Conservation (phyloP, 2,888 invertebrate genomes). For the Siphonodentalium dalli region DNA sequence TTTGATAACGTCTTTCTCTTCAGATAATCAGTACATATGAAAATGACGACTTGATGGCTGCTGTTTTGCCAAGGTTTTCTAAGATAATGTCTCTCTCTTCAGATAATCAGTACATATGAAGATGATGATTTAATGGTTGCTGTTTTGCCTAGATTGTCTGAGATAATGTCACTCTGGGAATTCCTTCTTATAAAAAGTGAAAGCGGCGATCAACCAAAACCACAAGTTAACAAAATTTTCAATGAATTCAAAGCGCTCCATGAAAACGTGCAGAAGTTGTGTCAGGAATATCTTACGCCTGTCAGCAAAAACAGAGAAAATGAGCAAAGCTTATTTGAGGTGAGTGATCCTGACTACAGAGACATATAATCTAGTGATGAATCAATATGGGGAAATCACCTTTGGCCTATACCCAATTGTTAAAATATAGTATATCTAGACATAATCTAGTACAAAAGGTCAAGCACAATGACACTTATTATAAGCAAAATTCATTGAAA, state of each 20-base stretch:
- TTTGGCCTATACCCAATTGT: too few relatives aligned
- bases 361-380: too few relatives aligned
- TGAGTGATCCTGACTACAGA: too few relatives aligned
- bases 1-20: slow-evolving; percentile 61
- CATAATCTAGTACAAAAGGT: too few relatives aligned
- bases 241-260: slow-evolving; percentile 47
- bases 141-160: slow-evolving; percentile 65
- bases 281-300: slow-evolving; percentile 45
- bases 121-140: slow-evolving; percentile 66
- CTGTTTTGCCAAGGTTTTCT: too few relatives aligned
- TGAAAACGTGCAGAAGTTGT: slow-evolving; percentile 44
- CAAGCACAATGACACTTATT: too few relatives aligned
- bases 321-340: too few relatives aligned
- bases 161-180: slow-evolving; percentile 66
- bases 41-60: too few relatives aligned
- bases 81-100: too few relatives aligned
- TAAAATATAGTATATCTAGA: too few relatives aligned
- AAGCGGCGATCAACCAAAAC: slow-evolving; percentile 46
- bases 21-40: slow-evolving; percentile 53
- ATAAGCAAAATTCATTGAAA: too few relatives aligned
- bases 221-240: slow-evolving; percentile 49
- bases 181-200: slow-evolving; percentile 66
- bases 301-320: slow-evolving; percentile 12
- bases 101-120: slow-evolving; percentile 51
- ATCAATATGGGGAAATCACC: too few relatives aligned